Conservation (phyloP, 2,797 vertebrate species). For the Microhierax caerulescens region DNA sequence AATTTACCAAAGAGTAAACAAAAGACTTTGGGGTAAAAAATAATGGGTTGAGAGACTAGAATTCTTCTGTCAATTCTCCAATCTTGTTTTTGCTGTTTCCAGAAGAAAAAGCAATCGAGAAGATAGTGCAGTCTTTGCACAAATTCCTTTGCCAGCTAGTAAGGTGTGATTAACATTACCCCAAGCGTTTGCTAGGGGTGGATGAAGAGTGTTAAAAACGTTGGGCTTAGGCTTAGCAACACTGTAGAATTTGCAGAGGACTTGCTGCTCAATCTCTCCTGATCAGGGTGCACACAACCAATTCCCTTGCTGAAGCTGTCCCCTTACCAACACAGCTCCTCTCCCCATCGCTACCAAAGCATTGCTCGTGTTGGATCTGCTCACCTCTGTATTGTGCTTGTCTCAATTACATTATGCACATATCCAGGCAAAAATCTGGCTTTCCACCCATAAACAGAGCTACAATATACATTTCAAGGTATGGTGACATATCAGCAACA, state of each 20-base stretch:
- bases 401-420: accelerated
- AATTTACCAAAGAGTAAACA: background rate
- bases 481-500: background rate
- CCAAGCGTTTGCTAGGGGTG: background rate
- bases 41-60: background rate
- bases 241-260: background rate
- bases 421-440: background rate
- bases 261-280: background rate
- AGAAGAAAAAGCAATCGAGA: background rate
- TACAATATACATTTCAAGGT: background rate
- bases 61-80: background rate
- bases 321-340: background rate
- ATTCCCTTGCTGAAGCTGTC: background rate
- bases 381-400: background rate
- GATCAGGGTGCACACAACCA: accelerated
- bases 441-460: background rate
- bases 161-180: background rate
- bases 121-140: background rate
- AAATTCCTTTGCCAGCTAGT: background rate
- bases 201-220: background rate
- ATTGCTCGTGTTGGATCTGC: background rate
- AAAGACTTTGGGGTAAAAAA: background rate
- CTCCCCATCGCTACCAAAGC: background rate
- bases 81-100: background rate
- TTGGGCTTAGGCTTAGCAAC: background rate